A percentile compares a stretch with the other conserved stretches of the same genome.
These are phyloP conservation scores for Euborellia annulipes DNA, from an alignment of 1,140 invertebrate genomes.

Conservation along the genomic window DNA sequence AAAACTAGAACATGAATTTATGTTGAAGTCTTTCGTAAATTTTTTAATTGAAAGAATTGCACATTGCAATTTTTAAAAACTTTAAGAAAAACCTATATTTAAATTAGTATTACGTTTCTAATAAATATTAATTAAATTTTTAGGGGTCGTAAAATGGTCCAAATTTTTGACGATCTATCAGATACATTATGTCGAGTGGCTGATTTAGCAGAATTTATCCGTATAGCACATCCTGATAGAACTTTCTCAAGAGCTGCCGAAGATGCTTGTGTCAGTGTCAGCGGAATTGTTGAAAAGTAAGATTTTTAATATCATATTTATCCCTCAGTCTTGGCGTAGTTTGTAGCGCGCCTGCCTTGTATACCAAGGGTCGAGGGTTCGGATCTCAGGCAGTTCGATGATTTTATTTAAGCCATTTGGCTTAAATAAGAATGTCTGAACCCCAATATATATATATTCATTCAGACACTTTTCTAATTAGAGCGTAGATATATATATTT, in stretches of 20 bases:
- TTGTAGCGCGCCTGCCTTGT: too few relatives aligned
- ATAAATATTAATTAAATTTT: not conserved
- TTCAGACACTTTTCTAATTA: too few relatives aligned
- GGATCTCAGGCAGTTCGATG: too few relatives aligned
- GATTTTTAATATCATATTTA: slow-evolving; percentile 6
- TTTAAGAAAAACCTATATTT: not conserved
- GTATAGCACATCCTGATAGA: slow-evolving; percentile 70
- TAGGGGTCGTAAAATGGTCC: slow-evolving; percentile 53
- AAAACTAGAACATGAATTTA: slow-evolving; percentile 5
- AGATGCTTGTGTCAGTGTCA: slow-evolving; percentile 70
- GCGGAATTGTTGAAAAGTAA: slow-evolving; percentile 81
- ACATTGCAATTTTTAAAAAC: slow-evolving; percentile 12
- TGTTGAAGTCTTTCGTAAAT: slow-evolving; percentile 11
- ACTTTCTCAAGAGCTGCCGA: slow-evolving; percentile 64
- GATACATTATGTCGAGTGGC: slow-evolving; percentile 87
- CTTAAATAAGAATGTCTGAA: not conserved
- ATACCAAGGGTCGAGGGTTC: too few relatives aligned
- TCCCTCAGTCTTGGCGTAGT: too few relatives aligned
- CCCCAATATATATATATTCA: too few relatives aligned
- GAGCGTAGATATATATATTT: not conserved
- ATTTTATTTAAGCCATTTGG: too few relatives aligned
- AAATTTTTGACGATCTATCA: slow-evolving; percentile 90
- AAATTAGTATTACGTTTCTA: not conserved
- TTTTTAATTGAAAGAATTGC: slow-evolving; percentile 1
- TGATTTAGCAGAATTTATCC: slow-evolving; percentile 88